These are phyloP conservation scores for Anser cygnoides DNA, from an alignment of 2,113 vertebrate genomes.

Conservation along the genomic window DNA sequence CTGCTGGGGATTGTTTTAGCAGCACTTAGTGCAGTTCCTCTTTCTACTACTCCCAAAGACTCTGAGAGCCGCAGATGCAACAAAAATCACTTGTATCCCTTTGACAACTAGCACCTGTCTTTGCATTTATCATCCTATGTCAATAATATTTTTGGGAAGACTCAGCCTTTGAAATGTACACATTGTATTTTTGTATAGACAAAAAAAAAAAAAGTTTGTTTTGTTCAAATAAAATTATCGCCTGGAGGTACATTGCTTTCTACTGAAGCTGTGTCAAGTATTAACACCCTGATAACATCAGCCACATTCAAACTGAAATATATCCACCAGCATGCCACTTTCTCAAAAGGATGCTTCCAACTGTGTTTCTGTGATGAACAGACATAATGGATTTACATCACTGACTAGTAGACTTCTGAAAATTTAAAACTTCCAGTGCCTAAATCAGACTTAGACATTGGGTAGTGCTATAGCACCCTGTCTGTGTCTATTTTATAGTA, in stretches of 20 bases:
- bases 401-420: background rate
- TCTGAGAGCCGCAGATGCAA: background rate
- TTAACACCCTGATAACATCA: background rate
- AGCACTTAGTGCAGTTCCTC: background rate
- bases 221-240: background rate
- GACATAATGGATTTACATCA: fast-evolving
- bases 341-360: background rate
- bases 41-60: background rate
- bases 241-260: background rate
- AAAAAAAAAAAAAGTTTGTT: background rate
- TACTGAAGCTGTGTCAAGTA: background rate
- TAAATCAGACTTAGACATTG: background rate
- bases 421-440: background rate
- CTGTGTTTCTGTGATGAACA: background rate
- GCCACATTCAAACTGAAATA: background rate
- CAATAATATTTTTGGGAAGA: background rate
- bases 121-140: background rate
- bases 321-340: background rate
- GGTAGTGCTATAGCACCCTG: background rate
- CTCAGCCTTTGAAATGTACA: background rate
- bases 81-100: background rate
- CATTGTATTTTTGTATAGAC: background rate
- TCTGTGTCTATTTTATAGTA: background rate
- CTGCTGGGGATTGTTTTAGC: background rate
- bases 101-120: background rate